Conservation (phyloP, 2,888 invertebrate species). For the Pogonocherus hispidulus region DNA sequence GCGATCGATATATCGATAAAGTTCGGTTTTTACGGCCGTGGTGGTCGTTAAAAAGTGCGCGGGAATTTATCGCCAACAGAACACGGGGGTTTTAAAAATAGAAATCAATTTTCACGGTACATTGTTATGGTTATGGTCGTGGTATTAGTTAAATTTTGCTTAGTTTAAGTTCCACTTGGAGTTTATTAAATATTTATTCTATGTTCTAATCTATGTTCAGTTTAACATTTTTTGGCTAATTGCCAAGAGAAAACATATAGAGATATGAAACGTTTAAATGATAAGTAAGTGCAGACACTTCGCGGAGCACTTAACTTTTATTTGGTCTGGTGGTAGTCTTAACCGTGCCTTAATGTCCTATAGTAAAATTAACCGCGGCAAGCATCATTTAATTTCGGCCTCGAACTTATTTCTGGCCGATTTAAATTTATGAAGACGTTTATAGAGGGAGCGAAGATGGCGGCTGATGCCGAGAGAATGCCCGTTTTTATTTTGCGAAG, state of each 20-base stretch:
- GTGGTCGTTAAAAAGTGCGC: neutral
- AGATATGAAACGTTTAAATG: too few species aligned
- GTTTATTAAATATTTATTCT: too few species aligned
- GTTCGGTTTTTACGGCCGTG: neutral
- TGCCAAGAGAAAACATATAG: too few species aligned
- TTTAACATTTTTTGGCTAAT: too few species aligned
- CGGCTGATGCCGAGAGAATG: neutral
- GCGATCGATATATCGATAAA: constrained; percentile 5
- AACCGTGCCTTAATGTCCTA: constrained; percentile 15
- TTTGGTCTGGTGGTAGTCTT: constrained; percentile 23
- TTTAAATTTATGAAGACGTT: constrained; percentile 32
- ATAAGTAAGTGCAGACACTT: neutral
- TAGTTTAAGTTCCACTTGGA: too few species aligned
- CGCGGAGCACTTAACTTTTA: constrained; percentile 7
- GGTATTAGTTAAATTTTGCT: too few species aligned
- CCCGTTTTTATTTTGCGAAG: constrained; percentile 12
- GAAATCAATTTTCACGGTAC: too few species aligned
- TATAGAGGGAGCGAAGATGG: constrained; percentile 2
- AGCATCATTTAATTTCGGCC: constrained; percentile 24
- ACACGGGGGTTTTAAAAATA: too few species aligned
- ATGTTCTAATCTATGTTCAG: too few species aligned
- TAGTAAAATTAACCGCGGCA: constrained; percentile 25
- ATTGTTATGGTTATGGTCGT: too few species aligned
- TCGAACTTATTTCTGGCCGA: constrained; percentile 27
- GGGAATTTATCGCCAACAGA: too few species aligned